Evolutionary conservation across 2,113 vertebrate genomes (phyloP).

Genomic region (Lampris megalopsis): DNA sequence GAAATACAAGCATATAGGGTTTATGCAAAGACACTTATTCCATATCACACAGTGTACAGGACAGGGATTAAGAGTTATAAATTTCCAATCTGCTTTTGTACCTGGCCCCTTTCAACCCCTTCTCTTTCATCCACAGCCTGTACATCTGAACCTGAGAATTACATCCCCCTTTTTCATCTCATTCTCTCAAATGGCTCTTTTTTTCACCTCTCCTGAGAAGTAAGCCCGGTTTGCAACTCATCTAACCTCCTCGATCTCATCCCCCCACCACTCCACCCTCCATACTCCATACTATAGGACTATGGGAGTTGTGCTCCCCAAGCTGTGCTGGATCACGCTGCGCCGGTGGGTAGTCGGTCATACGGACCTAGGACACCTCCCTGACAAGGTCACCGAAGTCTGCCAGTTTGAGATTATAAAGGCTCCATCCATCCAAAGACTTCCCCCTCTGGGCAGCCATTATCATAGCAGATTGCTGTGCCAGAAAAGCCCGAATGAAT

Average conservation of each 20-base stretch:
- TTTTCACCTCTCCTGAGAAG: constrained; percentile 9
- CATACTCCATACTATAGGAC: not conserved
- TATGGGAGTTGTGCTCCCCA: constrained; percentile 20
- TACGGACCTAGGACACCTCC: constrained; percentile 57
- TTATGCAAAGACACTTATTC: too few species aligned
- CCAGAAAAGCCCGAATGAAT: constrained; percentile 72
- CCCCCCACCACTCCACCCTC: constrained; percentile 25
- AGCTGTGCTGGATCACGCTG: not conserved
- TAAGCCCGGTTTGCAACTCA: not conserved
- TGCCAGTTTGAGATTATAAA: constrained; percentile 71
- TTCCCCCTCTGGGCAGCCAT: constrained; percentile 63
- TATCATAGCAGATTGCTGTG: constrained; percentile 68
- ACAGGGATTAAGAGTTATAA: too few species aligned
- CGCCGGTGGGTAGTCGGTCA: constrained; percentile 69
- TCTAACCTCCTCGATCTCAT: constrained; percentile 29
- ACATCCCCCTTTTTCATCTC: constrained; percentile 9
- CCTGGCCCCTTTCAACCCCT: too few species aligned
- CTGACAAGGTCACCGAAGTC: constrained; percentile 72
- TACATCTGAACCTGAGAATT: not conserved
- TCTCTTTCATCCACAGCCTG: too few species aligned
- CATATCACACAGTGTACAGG: too few species aligned
- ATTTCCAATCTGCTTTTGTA: too few species aligned
- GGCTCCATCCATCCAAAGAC: constrained; percentile 64
- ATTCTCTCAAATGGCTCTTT: constrained; percentile 8
- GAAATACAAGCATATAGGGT: too few species aligned